phyloP scores from a whole-genome alignment of 2,888 invertebrate genomes.

The Eubasilissa splendida region DNA sequence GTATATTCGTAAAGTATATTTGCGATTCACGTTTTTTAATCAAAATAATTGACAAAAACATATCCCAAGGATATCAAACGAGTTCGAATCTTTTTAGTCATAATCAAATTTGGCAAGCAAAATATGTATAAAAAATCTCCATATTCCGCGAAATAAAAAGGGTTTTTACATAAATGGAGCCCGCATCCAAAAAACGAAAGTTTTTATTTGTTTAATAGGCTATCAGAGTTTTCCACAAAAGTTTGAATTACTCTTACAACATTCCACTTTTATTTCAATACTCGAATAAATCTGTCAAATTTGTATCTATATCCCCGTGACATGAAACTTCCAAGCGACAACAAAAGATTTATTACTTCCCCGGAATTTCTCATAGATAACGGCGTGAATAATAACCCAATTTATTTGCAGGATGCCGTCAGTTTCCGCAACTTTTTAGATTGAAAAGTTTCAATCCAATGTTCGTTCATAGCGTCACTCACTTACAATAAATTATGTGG shows the following conservation, averaged over 20 bases:
- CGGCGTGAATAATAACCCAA: conserved; percentile 48
- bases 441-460: conserved; percentile 39
- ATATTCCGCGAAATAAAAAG: too few relatives aligned
- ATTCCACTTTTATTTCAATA: conserved; percentile 26
- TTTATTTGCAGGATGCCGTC: conserved; percentile 35
- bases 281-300: conserved; percentile 47
- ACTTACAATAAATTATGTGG: conserved; percentile 4
- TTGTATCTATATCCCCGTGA: conserved; percentile 38
- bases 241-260: conserved; percentile 15
- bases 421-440: conserved; percentile 36
- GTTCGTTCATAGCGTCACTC: conserved; percentile 28
- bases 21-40: too few relatives aligned
- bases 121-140: too few relatives aligned
- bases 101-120: too few relatives aligned
- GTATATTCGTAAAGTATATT: too few relatives aligned
- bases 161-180: too few relatives aligned
- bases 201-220: conserved; percentile 28
- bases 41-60: too few relatives aligned
- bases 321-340: conserved; percentile 42
- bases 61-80: too few relatives aligned
- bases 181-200: too few relatives aligned
- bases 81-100: too few relatives aligned
- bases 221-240: conserved; percentile 21
- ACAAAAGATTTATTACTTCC: conserved; percentile 49
- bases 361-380: conserved; percentile 41